phyloP scores from a whole-genome alignment of 2,797 vertebrate species.

The Selene dorsalis region DNA sequence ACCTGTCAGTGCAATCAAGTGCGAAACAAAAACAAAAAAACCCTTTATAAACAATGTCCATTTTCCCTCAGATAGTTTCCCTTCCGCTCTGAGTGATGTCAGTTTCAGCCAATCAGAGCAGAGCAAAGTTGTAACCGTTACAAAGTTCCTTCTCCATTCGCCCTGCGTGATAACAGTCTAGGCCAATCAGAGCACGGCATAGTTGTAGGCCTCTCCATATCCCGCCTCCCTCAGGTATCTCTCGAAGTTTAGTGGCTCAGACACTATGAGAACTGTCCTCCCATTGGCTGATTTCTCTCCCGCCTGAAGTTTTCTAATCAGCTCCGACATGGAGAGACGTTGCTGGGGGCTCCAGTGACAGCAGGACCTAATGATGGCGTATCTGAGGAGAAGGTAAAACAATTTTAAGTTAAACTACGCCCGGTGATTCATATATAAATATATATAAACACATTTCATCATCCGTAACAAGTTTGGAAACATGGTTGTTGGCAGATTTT shows the following conservation, averaged over 20 bases:
- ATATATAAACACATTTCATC: background rate
- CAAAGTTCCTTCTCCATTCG: background rate
- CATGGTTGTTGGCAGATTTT: background rate
- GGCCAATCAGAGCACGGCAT: slow-evolving; percentile 85
- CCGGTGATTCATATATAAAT: background rate
- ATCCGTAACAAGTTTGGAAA: background rate
- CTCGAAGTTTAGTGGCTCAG: slow-evolving; percentile 85
- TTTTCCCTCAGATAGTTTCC: background rate
- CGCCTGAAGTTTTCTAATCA: slow-evolving; percentile 78
- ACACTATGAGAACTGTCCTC: slow-evolving; percentile 82
- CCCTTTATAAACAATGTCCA: background rate
- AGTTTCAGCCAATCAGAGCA: slow-evolving; percentile 82
- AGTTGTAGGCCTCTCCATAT: slow-evolving; percentile 77
- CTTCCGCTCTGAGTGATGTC: background rate
- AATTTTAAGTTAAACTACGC: background rate
- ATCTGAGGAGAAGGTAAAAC: slow-evolving; percentile 76
- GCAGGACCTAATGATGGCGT: slow-evolving; percentile 87
- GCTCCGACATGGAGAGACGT: slow-evolving; percentile 74
- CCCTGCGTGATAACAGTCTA: background rate
- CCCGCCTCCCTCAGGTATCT: slow-evolving; percentile 89
- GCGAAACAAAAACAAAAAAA: background rate
- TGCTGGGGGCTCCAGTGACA: slow-evolving; percentile 84
- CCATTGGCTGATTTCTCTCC: slow-evolving; percentile 83
- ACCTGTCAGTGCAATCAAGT: slow-evolving; percentile 1
- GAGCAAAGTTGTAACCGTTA: slow-evolving; percentile 75